phyloP scores from a whole-genome alignment of 2,888 invertebrate species.

The Heliconius cydno region DNA sequence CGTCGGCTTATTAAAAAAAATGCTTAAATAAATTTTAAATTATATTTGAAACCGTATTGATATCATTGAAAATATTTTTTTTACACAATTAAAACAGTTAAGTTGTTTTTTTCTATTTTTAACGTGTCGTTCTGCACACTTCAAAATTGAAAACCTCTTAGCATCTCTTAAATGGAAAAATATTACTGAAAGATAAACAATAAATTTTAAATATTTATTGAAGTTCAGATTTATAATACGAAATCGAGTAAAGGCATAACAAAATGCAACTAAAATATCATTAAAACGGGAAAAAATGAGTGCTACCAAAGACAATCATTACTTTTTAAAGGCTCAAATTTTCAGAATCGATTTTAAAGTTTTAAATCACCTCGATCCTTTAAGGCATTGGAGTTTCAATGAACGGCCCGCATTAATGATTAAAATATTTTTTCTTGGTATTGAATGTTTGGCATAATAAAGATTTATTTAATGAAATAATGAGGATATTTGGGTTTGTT shows the following conservation, averaged over 20 bases:
- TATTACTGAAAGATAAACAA: not conserved
- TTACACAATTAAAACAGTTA: too few species aligned
- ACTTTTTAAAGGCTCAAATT: slow-evolving; percentile 43
- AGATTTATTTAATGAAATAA: too few species aligned
- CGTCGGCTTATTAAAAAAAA: too few species aligned
- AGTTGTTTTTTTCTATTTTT: too few species aligned
- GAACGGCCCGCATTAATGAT: slow-evolving; percentile 10
- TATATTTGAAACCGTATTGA: too few species aligned
- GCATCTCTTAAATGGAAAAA: not conserved
- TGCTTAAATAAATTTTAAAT: too few species aligned
- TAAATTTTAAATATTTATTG: slow-evolving; percentile 15
- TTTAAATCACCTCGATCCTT: slow-evolving; percentile 48
- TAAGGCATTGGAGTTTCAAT: slow-evolving; percentile 20
- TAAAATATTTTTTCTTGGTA: not conserved
- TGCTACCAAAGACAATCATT: slow-evolving; percentile 43
- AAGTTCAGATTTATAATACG: slow-evolving; percentile 12
- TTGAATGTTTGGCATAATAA: not conserved
- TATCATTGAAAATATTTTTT: too few species aligned
- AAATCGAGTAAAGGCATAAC: slow-evolving; percentile 25
- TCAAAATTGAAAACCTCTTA: not conserved
- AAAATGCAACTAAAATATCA: slow-evolving; percentile 15
- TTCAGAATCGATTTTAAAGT: slow-evolving; percentile 46
- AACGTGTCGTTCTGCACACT: not conserved
- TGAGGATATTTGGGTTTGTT: too few species aligned
- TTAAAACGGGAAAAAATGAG: slow-evolving; percentile 23